phyloP scores from a whole-genome alignment of 2,888 invertebrate species.

The Frankliniella intonsa region DNA sequence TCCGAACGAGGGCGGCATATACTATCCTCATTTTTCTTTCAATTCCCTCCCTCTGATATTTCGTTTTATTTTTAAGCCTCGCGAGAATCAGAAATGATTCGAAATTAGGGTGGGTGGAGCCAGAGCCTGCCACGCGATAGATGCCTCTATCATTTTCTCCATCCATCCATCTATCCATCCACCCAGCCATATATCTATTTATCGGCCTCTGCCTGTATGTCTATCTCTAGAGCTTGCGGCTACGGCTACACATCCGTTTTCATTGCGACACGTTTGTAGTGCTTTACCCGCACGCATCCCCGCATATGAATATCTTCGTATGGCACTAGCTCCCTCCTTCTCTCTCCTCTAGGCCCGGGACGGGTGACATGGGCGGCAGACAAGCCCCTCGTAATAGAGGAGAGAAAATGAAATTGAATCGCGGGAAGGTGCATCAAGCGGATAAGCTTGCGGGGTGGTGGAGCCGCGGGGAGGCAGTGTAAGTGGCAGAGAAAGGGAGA shows the following conservation, averaged over 20 bases:
- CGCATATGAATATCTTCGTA: too few relatives aligned
- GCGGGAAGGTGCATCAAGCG: slow-evolving; percentile 3
- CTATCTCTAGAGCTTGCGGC: too few relatives aligned
- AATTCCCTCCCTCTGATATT: too few relatives aligned
- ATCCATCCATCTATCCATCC: too few relatives aligned
- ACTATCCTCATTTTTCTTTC: not conserved
- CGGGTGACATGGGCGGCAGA: not conserved
- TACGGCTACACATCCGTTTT: too few relatives aligned
- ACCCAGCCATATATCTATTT: too few relatives aligned
- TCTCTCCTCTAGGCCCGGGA: not conserved
- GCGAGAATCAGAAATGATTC: not conserved
- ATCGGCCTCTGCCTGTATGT: too few relatives aligned
- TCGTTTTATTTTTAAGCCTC: not conserved
- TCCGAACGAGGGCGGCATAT: not conserved
- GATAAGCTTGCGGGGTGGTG: not conserved
- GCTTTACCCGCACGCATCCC: too few relatives aligned
- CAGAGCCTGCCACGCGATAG: too few relatives aligned
- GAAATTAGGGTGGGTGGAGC: not conserved
- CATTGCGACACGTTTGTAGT: too few relatives aligned
- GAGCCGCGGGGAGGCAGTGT: not conserved
- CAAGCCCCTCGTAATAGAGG: slow-evolving; percentile 21
- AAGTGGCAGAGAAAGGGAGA: not conserved
- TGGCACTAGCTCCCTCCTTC: too few relatives aligned
- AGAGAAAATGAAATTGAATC: slow-evolving; percentile 18
- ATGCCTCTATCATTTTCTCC: too few relatives aligned